A percentile compares a stretch with the other conserved stretches of the same genome.
phyloP scores from a whole-genome alignment of 2,888 invertebrate species.

The Oscheius sp. region DNA sequence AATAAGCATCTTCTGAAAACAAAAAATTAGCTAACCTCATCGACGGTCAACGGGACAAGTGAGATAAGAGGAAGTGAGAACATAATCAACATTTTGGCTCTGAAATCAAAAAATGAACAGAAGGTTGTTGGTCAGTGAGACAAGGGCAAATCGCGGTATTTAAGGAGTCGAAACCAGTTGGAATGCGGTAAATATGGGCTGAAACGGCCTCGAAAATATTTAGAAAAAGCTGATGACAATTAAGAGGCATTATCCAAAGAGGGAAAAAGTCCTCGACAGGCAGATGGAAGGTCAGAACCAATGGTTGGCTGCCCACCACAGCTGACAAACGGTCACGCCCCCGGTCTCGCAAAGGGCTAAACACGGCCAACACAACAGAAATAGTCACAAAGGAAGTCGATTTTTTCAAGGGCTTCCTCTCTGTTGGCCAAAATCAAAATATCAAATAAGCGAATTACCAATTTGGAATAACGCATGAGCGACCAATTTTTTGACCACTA shows the following conservation, averaged over 20 bases:
- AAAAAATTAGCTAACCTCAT: slow-evolving; percentile 24
- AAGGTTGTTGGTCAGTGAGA: neutral
- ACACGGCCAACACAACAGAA: too few species aligned
- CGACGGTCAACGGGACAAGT: slow-evolving; percentile 23
- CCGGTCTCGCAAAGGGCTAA: neutral
- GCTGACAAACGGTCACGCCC: slow-evolving; percentile 3
- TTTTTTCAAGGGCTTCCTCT: too few species aligned
- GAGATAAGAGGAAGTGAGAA: slow-evolving; percentile 27
- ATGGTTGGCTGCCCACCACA: neutral
- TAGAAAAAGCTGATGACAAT: neutral
- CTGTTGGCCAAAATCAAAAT: too few species aligned
- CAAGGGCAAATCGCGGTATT: slow-evolving; percentile 9
- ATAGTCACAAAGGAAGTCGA: too few species aligned
- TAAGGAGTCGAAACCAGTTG: slow-evolving; percentile 16
- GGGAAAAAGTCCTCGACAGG: neutral
- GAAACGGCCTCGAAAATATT: too few species aligned
- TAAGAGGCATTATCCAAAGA: neutral
- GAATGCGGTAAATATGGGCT: neutral
- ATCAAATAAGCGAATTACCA: too few species aligned
- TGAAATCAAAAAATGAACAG: neutral
- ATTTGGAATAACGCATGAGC: too few species aligned
- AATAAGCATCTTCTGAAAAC: too few species aligned
- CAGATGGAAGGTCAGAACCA: neutral
- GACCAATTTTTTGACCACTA: too few species aligned
- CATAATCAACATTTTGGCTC: slow-evolving; percentile 27